Evolutionary conservation across 2,888 invertebrate genomes (phyloP).

Genomic region (Anodontia alba): DNA sequence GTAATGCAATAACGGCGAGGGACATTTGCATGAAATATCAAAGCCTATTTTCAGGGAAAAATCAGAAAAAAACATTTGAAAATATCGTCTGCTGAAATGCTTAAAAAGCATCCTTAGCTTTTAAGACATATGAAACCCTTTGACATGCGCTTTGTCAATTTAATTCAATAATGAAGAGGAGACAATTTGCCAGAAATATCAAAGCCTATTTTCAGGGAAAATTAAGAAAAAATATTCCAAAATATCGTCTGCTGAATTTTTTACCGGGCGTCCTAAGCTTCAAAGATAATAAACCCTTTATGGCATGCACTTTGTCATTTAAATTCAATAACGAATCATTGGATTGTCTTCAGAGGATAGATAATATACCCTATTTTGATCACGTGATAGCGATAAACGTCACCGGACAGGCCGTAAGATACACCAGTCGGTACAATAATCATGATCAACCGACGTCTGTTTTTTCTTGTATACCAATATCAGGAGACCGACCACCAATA

Average conservation of each 20-base stretch:
- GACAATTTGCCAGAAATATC: too few species aligned
- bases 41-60: too few species aligned
- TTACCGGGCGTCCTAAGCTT: too few species aligned
- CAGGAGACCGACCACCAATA: not conserved
- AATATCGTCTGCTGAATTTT: too few species aligned
- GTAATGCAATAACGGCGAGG: too few species aligned
- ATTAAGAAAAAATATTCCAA: too few species aligned
- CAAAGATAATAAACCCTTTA: constrained; percentile 9
- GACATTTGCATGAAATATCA: too few species aligned
- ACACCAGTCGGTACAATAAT: not conserved
- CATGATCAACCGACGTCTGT: not conserved
- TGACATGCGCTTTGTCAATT: constrained; percentile 4
- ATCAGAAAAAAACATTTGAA: too few species aligned
- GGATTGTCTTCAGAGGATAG: not conserved
- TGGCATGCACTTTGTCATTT: constrained; percentile 11
- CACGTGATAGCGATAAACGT: constrained; percentile 14
- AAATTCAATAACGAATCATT: not conserved
- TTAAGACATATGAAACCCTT: too few species aligned
- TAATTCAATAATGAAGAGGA: constrained; percentile 3
- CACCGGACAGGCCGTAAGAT: not conserved
- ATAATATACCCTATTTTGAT: constrained; percentile 2
- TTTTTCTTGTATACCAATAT: constrained; percentile 5
- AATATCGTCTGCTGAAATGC: too few species aligned
- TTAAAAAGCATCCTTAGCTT: too few species aligned
- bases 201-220: too few species aligned